Evolutionary conservation across 2,888 invertebrate genomes (phyloP), one percentile per base, ranked within the genome.

Genomic region (Drosophila trichaetosa): DNA sequence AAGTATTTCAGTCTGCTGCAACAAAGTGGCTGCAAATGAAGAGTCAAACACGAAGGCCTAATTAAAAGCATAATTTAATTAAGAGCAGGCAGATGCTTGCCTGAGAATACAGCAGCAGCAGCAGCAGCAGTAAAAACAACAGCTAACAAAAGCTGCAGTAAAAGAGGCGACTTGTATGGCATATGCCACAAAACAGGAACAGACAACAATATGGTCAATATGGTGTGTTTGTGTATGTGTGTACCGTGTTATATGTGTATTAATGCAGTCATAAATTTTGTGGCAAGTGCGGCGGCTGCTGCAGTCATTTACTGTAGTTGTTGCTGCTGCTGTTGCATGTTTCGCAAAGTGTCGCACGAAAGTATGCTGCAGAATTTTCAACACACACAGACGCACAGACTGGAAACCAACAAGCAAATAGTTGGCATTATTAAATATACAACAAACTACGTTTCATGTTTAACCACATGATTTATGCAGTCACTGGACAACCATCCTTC

Each of bases 21-120:
- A 76, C 58, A 71, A 49, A 71, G 51, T 51, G 51, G 68, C 80
- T 48, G 51, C 72, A 68, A 79, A 80, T 79, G 76, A 76, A 76
- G 76, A 80, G 72, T 27, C 57, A 40, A 76, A 72, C 78, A 80
- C 76, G 76, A 76, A 74, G 79, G 75, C 75, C 87, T 85, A 85
- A 85, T 85, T 85, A 89, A 85, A 83, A 89, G 73, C 80, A 82
- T 87, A 87, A 85, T 89, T 87, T 84, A 85, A 85, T 85, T 85
- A 85, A 89, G 84, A 79, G 87, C 81, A 70, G 74, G 69, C 69
- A 56, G 84, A 63, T 62, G 78, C 51, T 48, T 63, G 64, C 69
- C 74, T 74, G 54, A 64, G 60, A 72, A 24, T n/a, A 42, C 52
- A 51, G 38, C 34, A 62, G 24, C 46, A 52, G 53, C 70, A 67